Conservation (phyloP, 2,113 vertebrate genomes). For the Bombycilla garrulus region DNA sequence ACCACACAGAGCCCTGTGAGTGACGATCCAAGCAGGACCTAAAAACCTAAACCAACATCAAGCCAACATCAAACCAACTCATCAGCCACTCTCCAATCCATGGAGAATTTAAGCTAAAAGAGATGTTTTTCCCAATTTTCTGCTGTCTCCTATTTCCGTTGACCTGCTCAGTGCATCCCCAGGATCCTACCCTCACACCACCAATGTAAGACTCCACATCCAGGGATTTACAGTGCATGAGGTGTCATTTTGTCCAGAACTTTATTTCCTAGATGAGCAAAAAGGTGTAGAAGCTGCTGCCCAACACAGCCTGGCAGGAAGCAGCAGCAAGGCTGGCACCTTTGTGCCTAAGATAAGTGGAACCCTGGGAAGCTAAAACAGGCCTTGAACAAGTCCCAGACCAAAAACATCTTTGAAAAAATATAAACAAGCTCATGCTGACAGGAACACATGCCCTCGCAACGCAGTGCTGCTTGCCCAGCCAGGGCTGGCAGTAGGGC, state of each 20-base stretch:
- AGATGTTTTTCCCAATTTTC: accelerated
- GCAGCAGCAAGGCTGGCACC: neutral
- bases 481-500: accelerated
- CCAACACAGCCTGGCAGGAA: neutral
- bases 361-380: neutral
- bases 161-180: neutral
- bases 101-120: neutral
- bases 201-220: neutral
- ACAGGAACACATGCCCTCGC: accelerated
- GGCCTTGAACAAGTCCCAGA: neutral
- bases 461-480: accelerated
- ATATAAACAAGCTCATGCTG: neutral
- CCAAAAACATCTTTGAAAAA: neutral
- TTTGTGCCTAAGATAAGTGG: accelerated
- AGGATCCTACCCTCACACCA: neutral
- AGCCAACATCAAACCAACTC: too few relatives aligned
- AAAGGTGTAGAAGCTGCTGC: neutral
- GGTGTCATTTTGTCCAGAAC: neutral
- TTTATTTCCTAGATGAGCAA: neutral
- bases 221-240: neutral
- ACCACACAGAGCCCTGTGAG: neutral
- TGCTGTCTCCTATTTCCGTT: neutral
- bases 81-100: too few relatives aligned
- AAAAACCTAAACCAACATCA: neutral
- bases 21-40: accelerated